Conservation (phyloP, 53 echinoderm and acorn worm genomes). For the Stichopus horrens region DNA sequence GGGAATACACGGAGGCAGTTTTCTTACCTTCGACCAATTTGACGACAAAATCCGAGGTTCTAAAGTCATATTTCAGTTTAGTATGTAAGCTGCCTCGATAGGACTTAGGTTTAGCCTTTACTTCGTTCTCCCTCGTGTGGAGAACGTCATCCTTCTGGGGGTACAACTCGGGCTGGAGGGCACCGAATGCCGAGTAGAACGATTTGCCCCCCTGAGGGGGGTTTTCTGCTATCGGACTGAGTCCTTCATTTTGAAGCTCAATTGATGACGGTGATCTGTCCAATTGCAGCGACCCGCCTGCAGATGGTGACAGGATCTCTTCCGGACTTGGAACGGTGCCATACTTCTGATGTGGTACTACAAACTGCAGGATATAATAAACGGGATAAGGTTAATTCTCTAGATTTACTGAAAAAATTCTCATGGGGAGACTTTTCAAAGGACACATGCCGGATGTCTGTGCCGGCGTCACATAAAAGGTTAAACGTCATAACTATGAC, state of each 20-base stretch:
- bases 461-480: too few relatives aligned
- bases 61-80: slow-evolving; percentile 93
- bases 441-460: too few relatives aligned
- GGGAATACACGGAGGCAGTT: too few relatives aligned
- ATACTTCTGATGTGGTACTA: slow-evolving; percentile 71
- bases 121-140: slow-evolving; percentile 41
- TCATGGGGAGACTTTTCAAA: too few relatives aligned
- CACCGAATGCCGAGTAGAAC: slow-evolving; percentile 64
- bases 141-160: slow-evolving; percentile 73
- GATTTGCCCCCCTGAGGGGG: neutral
- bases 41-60: slow-evolving; percentile 85
- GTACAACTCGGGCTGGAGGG: slow-evolving; percentile 90
- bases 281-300: too few relatives aligned
- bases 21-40: slow-evolving; percentile 81
- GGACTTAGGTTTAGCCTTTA: slow-evolving; percentile 31
- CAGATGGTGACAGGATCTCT: neutral
- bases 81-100: slow-evolving; percentile 72
- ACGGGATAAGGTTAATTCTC: too few relatives aligned
- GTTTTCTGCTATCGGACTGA: neutral
- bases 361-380: slow-evolving; percentile 53
- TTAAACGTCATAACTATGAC: too few relatives aligned
- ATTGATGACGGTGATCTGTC: neutral
- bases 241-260: neutral
- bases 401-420: too few relatives aligned
- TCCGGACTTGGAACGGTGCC: neutral